These are phyloP conservation scores for Anarhynchus alexandrinus DNA, from an alignment of 2,113 vertebrate species.

Conservation along the genomic window DNA sequence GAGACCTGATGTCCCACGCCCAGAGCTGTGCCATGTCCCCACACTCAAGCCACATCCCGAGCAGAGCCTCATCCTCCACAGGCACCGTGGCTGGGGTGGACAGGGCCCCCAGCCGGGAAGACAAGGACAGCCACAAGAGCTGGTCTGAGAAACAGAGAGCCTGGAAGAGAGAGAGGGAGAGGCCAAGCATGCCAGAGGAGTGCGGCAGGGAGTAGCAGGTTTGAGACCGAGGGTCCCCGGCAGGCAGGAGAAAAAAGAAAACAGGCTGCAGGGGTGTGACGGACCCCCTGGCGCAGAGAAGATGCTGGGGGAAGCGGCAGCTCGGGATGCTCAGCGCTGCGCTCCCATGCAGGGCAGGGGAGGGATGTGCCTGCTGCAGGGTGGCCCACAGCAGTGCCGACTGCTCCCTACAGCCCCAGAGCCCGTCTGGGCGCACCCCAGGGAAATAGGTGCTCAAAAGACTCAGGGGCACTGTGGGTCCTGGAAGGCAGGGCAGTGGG, in stretches of 20 bases:
- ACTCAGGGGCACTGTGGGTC: neutral
- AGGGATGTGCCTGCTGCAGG: neutral
- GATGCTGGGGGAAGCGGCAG: neutral
- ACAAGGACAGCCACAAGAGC: neutral
- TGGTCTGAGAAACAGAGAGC: neutral
- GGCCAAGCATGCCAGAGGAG: neutral
- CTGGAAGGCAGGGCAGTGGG: neutral
- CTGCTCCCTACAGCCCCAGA: neutral
- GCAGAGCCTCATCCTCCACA: neutral
- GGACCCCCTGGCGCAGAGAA: neutral
- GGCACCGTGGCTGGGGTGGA: neutral
- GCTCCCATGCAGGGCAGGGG: too few species aligned
- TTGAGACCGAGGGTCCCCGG: neutral
- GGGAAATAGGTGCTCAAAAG: neutral
- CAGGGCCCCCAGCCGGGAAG: too few species aligned
- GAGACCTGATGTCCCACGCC: too few species aligned
- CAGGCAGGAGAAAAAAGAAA: neutral
- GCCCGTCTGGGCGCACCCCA: neutral
- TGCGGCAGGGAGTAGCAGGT: accelerated
- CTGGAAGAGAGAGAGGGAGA: neutral
- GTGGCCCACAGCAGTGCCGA: accelerated
- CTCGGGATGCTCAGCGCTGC: accelerated
- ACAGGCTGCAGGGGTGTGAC: neutral
- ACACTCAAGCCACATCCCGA: neutral
- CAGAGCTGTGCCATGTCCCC: neutral